Evolutionary conservation across 1,140 invertebrate species (phyloP).

Genomic region (Drosophila triauraria): DNA sequence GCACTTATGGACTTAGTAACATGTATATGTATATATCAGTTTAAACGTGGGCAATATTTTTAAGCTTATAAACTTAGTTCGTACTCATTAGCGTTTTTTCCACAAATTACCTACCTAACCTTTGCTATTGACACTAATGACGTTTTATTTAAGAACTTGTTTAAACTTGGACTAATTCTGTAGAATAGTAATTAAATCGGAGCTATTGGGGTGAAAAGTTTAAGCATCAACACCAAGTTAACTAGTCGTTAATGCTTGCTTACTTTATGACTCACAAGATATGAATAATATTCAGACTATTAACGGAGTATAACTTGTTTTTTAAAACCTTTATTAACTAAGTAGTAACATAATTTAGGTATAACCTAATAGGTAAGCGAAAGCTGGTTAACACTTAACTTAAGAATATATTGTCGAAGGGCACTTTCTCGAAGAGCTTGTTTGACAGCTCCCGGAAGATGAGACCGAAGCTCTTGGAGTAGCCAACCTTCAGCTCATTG

Average conservation of each 20-base stretch:
- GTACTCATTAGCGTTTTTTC: not conserved
- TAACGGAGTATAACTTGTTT: not conserved
- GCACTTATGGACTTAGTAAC: no score
- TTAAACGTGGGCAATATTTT: no score
- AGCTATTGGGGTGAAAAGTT: not conserved
- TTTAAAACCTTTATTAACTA: slow-evolving; percentile 66
- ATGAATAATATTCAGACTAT: not conserved
- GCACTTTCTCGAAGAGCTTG: slow-evolving; percentile 88
- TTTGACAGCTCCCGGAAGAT: slow-evolving; percentile 88
- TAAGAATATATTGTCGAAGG: slow-evolving; percentile 88
- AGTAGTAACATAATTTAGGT: slow-evolving; percentile 53
- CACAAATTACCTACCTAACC: not conserved
- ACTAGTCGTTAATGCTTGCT: not conserved
- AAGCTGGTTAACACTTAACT: slow-evolving; percentile 65
- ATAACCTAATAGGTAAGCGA: slow-evolving; percentile 29
- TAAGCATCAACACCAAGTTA: not conserved
- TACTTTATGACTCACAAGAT: not conserved
- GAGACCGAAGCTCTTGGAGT: slow-evolving; percentile 87
- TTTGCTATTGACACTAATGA: not conserved
- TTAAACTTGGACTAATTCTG: not conserved
- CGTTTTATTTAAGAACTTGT: not conserved
- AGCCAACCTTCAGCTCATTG: slow-evolving; percentile 88
- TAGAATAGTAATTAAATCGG: not conserved
- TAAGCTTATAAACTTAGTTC: not conserved
- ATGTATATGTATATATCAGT: no score